Base-by-base conservation (phyloP, 2,113 vertebrate species). In the Lutjanus erythropterus region DNA sequence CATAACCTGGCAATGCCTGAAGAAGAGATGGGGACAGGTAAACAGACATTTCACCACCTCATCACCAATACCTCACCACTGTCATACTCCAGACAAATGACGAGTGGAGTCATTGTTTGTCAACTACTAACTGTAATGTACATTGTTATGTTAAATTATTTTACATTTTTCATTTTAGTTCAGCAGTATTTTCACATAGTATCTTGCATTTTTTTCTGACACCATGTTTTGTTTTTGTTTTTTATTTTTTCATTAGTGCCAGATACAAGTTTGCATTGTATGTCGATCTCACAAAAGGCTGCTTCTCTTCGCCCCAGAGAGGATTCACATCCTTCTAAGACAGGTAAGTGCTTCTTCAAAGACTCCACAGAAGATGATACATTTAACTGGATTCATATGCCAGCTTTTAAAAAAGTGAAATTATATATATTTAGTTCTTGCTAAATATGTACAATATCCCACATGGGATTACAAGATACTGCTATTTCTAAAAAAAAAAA, bases 1-100 rank as follows among this genome's bases (percentile, higher is more conserved):
- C 72, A 1, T 29, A 12, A 87, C 12, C 88, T 88, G 60, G 74
- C 84, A 16, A 84, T 89, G 55, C 31, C 77, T 42, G 87, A 93
- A 50, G 87, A 59, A 0, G 92, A 94, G 60, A 67, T 35, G 39
- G 72, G 21, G 5, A 94, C 90, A 96, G 95, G 96, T 97, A 80
- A 93, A 94, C 31, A 75, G 27, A 47, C 55, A 47, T 53, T 59
- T 68, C 31, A 68, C 29, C 35, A 15, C 25, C 14, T 12, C 44
- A 19, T 44, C 52, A 52, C 21, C 18, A 41, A n/a, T 18, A 37
- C 11, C 9, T 67, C 7, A 60, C 16, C 9, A 49, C 23, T 37
- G 7, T 65, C 59, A 46, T 15, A 39, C 0, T 78, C 2, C n/a
- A 71, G 19, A 66, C 18, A 55, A 72, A 70, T 31, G 31, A n/a